Conservation (phyloP, 92 coral and sea anemone species). For the Bergia sp. region DNA sequence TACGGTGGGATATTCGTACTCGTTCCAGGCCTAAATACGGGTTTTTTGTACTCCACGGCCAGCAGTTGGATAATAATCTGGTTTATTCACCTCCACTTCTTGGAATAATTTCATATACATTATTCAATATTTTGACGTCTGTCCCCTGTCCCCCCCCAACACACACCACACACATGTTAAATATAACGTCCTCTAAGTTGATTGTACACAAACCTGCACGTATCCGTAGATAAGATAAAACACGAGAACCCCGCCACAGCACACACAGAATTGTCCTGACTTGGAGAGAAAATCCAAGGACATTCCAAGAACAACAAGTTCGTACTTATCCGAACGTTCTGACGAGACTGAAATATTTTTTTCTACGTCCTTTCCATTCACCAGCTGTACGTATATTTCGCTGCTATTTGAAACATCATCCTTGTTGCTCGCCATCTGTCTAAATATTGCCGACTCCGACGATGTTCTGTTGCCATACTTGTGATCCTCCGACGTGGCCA, state of each 20-base stretch:
- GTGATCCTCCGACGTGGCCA: conserved; percentile 32
- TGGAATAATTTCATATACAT: too few species aligned
- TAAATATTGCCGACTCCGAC: conserved; percentile 35
- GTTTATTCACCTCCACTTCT: too few species aligned
- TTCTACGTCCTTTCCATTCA: not conserved
- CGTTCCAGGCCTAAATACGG: too few species aligned
- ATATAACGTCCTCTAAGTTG: not conserved
- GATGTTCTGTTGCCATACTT: not conserved
- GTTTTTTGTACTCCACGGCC: too few species aligned
- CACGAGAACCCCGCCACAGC: conserved; percentile 92
- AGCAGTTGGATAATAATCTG: too few species aligned
- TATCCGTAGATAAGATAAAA: conserved; percentile 95
- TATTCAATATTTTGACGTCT: too few species aligned
- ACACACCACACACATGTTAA: not conserved
- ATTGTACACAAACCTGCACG: conserved; percentile 76
- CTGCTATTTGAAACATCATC: conserved; percentile 34
- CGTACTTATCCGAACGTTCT: conserved; percentile 7
- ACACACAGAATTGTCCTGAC: conserved; percentile 74
- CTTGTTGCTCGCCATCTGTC: conserved; percentile 55
- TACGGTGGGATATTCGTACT: too few species aligned
- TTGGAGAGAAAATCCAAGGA: conserved; percentile 74
- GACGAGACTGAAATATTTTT: not conserved
- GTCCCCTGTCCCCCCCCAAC: not conserved
- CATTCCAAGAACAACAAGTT: conserved; percentile 75
- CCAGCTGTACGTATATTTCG: conserved; percentile 25